Base-by-base conservation (phyloP, 2,888 invertebrate genomes). In the Epirrita christyi region DNA sequence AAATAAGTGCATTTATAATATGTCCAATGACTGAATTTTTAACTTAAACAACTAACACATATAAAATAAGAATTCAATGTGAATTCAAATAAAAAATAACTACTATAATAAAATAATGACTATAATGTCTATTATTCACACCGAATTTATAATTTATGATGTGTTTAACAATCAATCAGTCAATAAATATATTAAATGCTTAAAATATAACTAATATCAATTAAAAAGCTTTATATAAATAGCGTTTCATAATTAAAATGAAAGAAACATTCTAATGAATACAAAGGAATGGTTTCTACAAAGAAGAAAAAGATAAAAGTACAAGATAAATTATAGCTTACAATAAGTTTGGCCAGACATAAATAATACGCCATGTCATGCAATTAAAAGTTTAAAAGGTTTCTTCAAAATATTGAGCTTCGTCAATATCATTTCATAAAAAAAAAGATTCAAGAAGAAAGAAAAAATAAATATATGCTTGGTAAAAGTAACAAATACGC, bases 361-460 rank as follows among this genome's bases (percentile, higher is more conserved):
- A 72, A 61, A 72, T 71, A 70, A 72, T 68, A 75, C 42, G 21
- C 28, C 34, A 70, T 67, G 71, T 81, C 83, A 81, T 89, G 90
- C 90, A 88, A 85, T 86, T 85, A 87, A 86, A 86, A 85, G 82
- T 86, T 85, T 83, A 78, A 85, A 85, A 85, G 85, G 82, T 84
- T 78, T 4, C 21, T 64, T 70, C 68, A 78, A 73, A 64, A 78
- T 83, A 78, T 83, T 85, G 84, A 86, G 82, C 82, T 69, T 70
- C 59, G 68, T 55, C 50, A 55, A 56, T 45, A 59, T 53, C 46
- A 13, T 14, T 14, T 21, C 2, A n/a, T 1, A 5, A 49, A 40
- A 38, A 40, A 11, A 45, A 52, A 44, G 21, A 44, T 36, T 37
- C 21, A 34, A 37, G 28, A 41, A 15, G 9, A 45, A 36, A 7